phyloP scores from a whole-genome alignment of 2,113 vertebrate species.

The Mobula birostris region DNA sequence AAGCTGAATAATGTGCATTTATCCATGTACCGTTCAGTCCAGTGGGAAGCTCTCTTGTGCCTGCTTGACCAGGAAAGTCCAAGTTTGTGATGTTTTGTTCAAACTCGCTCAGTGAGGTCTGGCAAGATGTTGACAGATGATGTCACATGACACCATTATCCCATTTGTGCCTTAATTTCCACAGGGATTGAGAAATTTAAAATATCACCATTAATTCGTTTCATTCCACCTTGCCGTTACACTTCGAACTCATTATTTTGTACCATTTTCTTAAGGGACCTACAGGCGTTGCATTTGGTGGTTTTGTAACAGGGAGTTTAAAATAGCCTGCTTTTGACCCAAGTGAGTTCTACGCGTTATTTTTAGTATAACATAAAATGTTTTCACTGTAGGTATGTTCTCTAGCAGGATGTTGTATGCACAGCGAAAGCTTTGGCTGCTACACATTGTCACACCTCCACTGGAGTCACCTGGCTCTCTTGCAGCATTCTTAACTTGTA shows the following conservation, averaged over 20 bases:
- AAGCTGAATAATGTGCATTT: neutral
- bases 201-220: neutral
- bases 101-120: neutral
- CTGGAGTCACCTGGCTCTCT: slow-evolving; percentile 48
- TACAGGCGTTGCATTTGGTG: neutral
- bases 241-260: neutral
- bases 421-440: slow-evolving; percentile 53
- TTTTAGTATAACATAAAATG: neutral
- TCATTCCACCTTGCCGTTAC: neutral
- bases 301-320: neutral
- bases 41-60: neutral
- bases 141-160: neutral
- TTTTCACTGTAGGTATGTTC: neutral
- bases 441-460: slow-evolving; percentile 50
- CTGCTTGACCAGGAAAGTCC: neutral
- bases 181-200: neutral
- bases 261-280: neutral
- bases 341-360: neutral
- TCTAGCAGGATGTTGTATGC: slow-evolving; percentile 37
- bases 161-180: neutral
- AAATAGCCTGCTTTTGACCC: neutral
- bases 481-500: slow-evolving; percentile 48
- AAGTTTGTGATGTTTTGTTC: neutral
- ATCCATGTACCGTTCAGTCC: neutral
- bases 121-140: neutral